Conservation (phyloP, 1,140 invertebrate genomes). For the Ips typographus region DNA sequence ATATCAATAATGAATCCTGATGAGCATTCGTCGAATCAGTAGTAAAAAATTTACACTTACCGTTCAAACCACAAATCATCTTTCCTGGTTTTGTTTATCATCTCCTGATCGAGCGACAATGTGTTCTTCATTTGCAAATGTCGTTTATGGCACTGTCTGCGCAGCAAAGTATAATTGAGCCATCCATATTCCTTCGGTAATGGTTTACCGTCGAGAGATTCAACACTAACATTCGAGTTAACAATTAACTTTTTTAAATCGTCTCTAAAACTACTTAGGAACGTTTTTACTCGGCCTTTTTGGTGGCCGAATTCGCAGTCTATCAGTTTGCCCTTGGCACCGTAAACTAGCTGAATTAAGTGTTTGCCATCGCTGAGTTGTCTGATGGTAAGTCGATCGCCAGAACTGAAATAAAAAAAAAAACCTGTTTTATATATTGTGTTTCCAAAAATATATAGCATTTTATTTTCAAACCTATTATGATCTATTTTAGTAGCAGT, state of each 20-base stretch:
- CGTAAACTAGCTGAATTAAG: constrained; percentile 70
- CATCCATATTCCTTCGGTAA: constrained; percentile 54
- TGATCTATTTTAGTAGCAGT: too few species aligned
- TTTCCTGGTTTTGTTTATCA: neutral
- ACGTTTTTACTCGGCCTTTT: constrained; percentile 56
- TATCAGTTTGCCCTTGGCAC: constrained; percentile 57
- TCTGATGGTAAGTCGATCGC: constrained; percentile 59
- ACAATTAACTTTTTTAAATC: constrained; percentile 57
- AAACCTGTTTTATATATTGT: neutral
- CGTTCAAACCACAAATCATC: constrained; percentile 3
- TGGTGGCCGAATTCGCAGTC: constrained; percentile 68
- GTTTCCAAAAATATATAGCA: too few species aligned
- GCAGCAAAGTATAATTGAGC: constrained; percentile 58
- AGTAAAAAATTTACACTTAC: neutral
- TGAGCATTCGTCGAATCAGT: too few species aligned
- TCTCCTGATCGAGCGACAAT: neutral
- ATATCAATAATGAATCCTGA: too few species aligned
- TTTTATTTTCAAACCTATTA: too few species aligned
- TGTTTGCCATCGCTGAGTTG: constrained; percentile 66
- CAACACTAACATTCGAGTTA: constrained; percentile 48
- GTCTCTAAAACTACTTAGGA: constrained; percentile 58
- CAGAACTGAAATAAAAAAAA: constrained; percentile 51
- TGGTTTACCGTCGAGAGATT: constrained; percentile 43
- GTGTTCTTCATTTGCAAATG: constrained; percentile 49
- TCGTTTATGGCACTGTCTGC: constrained; percentile 54